A percentile compares a stretch with the other conserved stretches of the same genome.
Conservation (phyloP, 2,888 invertebrate genomes). For the Gortyna flavago region DNA sequence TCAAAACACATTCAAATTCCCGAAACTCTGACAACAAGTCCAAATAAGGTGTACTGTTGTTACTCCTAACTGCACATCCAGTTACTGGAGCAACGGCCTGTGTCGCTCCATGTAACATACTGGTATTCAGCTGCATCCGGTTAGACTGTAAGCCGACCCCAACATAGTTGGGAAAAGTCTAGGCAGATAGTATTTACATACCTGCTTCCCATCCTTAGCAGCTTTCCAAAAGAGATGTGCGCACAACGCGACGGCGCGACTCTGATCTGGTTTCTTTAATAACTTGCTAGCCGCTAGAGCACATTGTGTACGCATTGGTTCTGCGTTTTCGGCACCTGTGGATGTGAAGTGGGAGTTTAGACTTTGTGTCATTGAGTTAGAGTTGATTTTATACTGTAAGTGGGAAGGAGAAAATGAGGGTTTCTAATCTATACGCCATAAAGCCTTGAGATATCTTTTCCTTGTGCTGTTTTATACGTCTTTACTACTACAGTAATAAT, state of each 20-base stretch:
- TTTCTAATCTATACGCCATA: background rate
- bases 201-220: conserved; percentile 88
- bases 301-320: conserved; percentile 98
- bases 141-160: too few relatives aligned
- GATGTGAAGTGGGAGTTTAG: background rate
- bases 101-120: too few relatives aligned
- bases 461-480: too few relatives aligned
- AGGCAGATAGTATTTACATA: conserved; percentile 47
- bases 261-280: conserved; percentile 99
- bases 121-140: too few relatives aligned
- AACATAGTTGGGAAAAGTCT: too few relatives aligned
- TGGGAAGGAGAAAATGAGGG: background rate
- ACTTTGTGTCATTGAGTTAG: background rate
- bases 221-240: conserved; percentile 99
- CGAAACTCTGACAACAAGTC: too few relatives aligned
- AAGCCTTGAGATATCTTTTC: background rate
- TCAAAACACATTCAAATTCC: too few relatives aligned
- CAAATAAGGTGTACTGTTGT: too few relatives aligned
- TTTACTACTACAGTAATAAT: too few relatives aligned
- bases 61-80: too few relatives aligned
- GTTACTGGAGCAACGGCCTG: too few relatives aligned
- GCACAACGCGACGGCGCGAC: conserved; percentile 97
- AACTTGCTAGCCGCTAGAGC: conserved; percentile 98
- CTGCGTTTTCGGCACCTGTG: conserved; percentile 96
- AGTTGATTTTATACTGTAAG: background rate